phyloP scores from a whole-genome alignment of 2,888 invertebrate species.

The Metacarcinus magister region DNA sequence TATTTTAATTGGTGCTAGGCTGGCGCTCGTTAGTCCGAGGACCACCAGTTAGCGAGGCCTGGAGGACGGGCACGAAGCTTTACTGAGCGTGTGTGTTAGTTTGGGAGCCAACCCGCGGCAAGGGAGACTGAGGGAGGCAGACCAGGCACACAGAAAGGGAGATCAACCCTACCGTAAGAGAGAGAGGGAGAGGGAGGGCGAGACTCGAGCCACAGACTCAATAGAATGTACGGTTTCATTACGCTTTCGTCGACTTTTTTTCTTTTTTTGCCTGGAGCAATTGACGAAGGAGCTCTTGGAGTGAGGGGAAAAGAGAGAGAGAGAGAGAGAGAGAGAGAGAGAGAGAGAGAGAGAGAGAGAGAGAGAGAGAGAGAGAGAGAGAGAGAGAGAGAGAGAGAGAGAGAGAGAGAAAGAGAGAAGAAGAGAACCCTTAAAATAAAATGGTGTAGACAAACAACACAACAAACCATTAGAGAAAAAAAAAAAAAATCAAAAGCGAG shows the following conservation, averaged over 20 bases:
- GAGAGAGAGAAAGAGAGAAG: not conserved
- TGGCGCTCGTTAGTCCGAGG: conserved; percentile 72
- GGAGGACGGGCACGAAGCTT: not conserved
- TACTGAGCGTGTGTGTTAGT: conserved; percentile 21
- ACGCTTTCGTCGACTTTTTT: not conserved
- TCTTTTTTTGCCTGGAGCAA: not conserved
- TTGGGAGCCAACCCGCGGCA: not conserved
- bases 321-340: not conserved
- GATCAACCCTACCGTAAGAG: not conserved
- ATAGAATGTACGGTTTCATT: not conserved
- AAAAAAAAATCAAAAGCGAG: not conserved
- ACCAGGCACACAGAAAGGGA: not conserved
- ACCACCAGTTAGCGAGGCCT: conserved; percentile 66
- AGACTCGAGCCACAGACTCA: not conserved
- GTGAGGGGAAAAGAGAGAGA: not conserved
- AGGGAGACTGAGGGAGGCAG: not conserved
- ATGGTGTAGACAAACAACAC: not conserved
- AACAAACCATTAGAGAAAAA: not conserved
- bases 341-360: not conserved
- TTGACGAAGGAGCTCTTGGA: not conserved
- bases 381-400: not conserved
- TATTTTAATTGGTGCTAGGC: conserved; percentile 77
- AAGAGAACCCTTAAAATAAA: not conserved
- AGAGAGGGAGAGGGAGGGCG: not conserved
- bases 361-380: not conserved